Conservation (phyloP, 2,113 vertebrate species). For the Phycodurus eques region DNA sequence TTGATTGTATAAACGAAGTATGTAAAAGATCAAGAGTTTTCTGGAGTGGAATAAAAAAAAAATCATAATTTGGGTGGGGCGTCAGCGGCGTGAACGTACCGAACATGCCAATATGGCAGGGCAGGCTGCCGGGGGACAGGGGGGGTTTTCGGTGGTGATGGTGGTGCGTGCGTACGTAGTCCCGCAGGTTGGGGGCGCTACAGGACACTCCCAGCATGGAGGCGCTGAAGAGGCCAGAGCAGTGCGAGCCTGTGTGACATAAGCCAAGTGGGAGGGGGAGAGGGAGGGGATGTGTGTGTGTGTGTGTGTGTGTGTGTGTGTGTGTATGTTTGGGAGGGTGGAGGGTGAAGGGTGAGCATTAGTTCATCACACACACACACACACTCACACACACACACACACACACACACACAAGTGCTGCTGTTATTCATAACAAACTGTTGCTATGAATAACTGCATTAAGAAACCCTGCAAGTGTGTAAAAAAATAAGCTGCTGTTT, state of each 20-base stretch:
- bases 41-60: neutral
- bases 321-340: neutral
- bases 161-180: constrained; percentile 88
- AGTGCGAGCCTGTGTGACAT: constrained; percentile 86
- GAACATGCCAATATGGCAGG: constrained; percentile 78
- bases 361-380: constrained; percentile 68
- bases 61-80: neutral
- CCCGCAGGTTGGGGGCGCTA: constrained; percentile 96
- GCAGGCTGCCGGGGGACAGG: constrained; percentile 84
- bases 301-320: constrained; percentile 8
- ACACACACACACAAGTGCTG: constrained; percentile 58
- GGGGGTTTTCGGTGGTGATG: constrained; percentile 81
- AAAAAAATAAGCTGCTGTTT: neutral
- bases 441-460: constrained; percentile 4
- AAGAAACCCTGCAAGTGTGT: constrained; percentile 11
- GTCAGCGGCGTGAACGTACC: constrained; percentile 79
- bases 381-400: constrained; percentile 13
- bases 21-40: neutral
- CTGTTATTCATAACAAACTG: constrained; percentile 39
- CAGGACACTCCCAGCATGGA: constrained; percentile 92
- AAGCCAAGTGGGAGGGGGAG: constrained; percentile 13
- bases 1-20: neutral
- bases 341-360: constrained; percentile 55
- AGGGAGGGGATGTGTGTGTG: constrained; percentile 1
- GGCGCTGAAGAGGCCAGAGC: constrained; percentile 95